Base-by-base conservation (phyloP, 1,140 invertebrate species). In the Melanaphis sacchari region DNA sequence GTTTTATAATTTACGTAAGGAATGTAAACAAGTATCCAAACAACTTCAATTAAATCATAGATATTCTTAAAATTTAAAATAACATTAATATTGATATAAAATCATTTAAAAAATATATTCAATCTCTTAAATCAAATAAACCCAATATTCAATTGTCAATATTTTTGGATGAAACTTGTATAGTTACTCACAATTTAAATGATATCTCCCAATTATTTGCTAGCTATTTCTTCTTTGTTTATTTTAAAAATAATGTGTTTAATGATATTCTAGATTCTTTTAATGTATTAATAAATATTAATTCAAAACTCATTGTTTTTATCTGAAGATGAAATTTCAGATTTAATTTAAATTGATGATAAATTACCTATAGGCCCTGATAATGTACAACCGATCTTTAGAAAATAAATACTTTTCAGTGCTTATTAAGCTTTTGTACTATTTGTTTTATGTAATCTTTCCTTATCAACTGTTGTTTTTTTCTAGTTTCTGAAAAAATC, bases 31-130 rank as follows among this genome's bases (percentile, higher is more conserved):
- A 82, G n/a, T 82, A 82, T 82, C 9, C 6, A 38, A 82, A 82
- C 36, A 82, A 82, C 36, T 82, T 82, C 76, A 82, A 38, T 38
- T 38, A 38, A 82, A 82, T 38, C 38, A n/a, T n/a, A n/a, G n/a
- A 40, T 82, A 82, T 82, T 7, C 21, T 82, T 38, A 38, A 82
- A 82, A 66, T 82, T 38, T n/a, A 87, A 87, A 46, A 87, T 87
- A 43, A 87, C 24, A 87, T 87, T 87, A 24, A 87, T 87, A 87
- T 87, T 26, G 40, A 40, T 85, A 40, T 85, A 46, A 87, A 87
- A 46, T 46, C 15, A n/a, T 87, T 87, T 87, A 18, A 41, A 15
- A 87, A 87, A 46, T 87, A 87, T 46, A 87, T 87, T 87, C 85
- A 46, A 88, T 46, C 41, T 88, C 26, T 88, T 6, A 88, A 36